Conservation (phyloP, 1,140 invertebrate species). For the Homarus americanus region DNA sequence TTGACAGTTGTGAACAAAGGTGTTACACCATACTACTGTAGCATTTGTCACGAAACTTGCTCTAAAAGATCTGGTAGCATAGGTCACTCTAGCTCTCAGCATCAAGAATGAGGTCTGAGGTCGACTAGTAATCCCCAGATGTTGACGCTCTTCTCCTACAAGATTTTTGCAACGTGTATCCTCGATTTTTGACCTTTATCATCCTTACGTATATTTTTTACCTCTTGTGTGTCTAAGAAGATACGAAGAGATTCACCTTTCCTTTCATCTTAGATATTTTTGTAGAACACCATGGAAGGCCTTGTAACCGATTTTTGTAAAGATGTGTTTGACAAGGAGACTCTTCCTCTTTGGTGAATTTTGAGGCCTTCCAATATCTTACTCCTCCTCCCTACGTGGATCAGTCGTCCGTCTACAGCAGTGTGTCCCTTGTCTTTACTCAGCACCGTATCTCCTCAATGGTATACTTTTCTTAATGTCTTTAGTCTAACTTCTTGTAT, state of each 20-base stretch:
- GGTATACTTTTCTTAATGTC: neutral
- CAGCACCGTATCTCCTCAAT: neutral
- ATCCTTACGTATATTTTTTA: slow-evolving; percentile 8
- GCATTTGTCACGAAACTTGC: too few species aligned
- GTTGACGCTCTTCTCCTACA: neutral
- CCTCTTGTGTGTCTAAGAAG: neutral
- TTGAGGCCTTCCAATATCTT: slow-evolving; percentile 19
- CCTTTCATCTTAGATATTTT: slow-evolving; percentile 5
- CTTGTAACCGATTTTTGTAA: neutral
- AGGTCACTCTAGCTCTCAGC: slow-evolving; percentile 2
- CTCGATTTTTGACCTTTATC: slow-evolving; percentile 21
- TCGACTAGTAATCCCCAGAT: neutral
- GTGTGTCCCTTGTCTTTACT: neutral
- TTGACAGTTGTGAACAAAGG: too few species aligned
- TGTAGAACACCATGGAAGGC: slow-evolving; percentile 25
- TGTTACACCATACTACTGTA: too few species aligned
- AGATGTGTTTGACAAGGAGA: neutral
- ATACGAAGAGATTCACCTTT: neutral
- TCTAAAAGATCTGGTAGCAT: neutral
- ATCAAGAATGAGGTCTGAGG: neutral
- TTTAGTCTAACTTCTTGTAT: slow-evolving; percentile 18
- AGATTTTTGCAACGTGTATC: slow-evolving; percentile 8
- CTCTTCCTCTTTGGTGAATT: neutral
- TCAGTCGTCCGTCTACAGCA: slow-evolving; percentile 5
- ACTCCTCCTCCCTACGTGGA: neutral